Conservation (phyloP, 2,888 invertebrate species). For the Cephalotes varians region DNA sequence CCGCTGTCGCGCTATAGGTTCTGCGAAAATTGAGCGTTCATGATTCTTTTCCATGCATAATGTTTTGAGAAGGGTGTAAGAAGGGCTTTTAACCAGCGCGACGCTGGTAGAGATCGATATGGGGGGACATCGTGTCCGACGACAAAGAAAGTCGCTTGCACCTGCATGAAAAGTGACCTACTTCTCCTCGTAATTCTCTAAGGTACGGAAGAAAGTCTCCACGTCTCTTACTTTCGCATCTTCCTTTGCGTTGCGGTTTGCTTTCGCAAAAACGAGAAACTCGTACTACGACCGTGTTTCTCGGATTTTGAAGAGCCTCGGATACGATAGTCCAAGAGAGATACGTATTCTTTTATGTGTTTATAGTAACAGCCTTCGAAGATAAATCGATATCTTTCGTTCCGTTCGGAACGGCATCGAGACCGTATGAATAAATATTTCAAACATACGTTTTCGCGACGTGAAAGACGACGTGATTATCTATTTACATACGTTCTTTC, state of each 20-base stretch:
- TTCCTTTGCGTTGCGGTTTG: slow-evolving; percentile 20
- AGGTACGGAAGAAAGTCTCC: slow-evolving; percentile 59
- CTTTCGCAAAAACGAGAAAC: neutral
- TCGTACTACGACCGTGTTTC: slow-evolving; percentile 9
- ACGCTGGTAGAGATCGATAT: slow-evolving; percentile 26
- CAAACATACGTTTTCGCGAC: neutral
- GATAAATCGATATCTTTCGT: slow-evolving; percentile 35
- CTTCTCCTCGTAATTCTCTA: slow-evolving; percentile 65
- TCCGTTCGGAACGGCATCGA: neutral
- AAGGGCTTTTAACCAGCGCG: slow-evolving; percentile 23
- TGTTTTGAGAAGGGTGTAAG: neutral
- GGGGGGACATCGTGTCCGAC: slow-evolving; percentile 38
- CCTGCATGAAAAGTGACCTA: slow-evolving; percentile 72
- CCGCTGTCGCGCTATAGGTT: neutral
- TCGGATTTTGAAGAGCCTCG: slow-evolving; percentile 14
- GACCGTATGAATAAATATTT: neutral
- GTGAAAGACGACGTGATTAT: neutral
- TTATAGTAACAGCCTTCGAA: slow-evolving; percentile 5
- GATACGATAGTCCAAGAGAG: slow-evolving; percentile 10
- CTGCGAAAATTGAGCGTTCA: neutral
- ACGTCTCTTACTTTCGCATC: slow-evolving; percentile 50
- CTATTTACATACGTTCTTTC: too few species aligned
- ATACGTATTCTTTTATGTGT: slow-evolving; percentile 9
- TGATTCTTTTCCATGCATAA: neutral
- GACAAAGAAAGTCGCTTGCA: slow-evolving; percentile 62